Percentiles rank a stretch among this genome's conserved stretches.
Conservation (phyloP, 2,888 invertebrate genomes). For the Ectemnius continuus region DNA sequence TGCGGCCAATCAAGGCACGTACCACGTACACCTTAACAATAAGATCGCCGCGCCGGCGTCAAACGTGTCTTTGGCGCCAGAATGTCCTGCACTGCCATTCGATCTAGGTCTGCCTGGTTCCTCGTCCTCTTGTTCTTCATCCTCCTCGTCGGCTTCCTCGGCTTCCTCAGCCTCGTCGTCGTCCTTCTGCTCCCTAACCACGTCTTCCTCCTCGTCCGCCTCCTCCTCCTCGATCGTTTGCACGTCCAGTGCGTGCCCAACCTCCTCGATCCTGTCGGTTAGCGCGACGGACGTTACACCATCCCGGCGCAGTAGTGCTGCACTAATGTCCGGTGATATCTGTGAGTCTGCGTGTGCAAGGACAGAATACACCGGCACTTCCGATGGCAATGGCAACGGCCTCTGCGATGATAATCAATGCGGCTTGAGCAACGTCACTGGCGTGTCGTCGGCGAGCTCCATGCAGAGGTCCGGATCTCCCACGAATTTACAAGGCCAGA, state of each 20-base stretch:
- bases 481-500: conserved; percentile 66
- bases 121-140: conserved; percentile 34
- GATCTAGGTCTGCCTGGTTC: conserved; percentile 6
- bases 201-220: conserved; percentile 26
- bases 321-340: conserved; percentile 1
- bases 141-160: conserved; percentile 43
- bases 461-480: conserved; percentile 71
- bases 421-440: conserved; percentile 1
- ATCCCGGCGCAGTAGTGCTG: background rate
- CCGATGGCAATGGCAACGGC: too few relatives aligned
- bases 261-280: background rate
- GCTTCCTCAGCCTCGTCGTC: conserved; percentile 14
- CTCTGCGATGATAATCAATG: background rate
- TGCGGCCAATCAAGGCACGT: conserved; percentile 45
- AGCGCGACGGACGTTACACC: too few relatives aligned
- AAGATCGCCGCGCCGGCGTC: too few relatives aligned
- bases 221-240: background rate
- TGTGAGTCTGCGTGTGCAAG: conserved; percentile 14
- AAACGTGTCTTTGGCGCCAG: conserved; percentile 21
- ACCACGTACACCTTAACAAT: conserved; percentile 13
- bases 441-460: conserved; percentile 56
- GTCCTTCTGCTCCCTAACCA: conserved; percentile 2
- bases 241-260: background rate
- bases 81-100: conserved; percentile 12
- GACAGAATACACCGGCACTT: too few relatives aligned